Base-by-base conservation (phyloP, 2,113 vertebrate species). In the Cettia cetti region DNA sequence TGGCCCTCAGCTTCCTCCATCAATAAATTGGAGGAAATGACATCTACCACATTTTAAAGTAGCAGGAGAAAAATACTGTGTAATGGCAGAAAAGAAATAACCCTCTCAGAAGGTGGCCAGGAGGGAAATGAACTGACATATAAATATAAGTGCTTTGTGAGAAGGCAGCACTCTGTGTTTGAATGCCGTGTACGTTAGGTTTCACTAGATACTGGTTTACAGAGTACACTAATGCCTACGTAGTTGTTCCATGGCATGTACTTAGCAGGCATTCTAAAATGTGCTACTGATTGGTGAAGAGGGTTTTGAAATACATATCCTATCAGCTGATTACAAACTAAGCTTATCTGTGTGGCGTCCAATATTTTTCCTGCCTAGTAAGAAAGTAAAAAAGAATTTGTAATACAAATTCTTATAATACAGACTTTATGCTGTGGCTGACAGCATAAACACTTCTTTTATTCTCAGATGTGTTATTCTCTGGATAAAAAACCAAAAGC, bases 11-110 rank as follows among this genome's bases (percentile, higher is more conserved):
- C 90, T 96, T 97, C 95, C 95, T 91, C 86, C 78, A 66, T 39
- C 5, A 0, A 33, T 82, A 90, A 94, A 95, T 88, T 65, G 91
- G 66, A 95, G 94, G 93, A 96, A 96, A 91, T 94, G 11, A 93
- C 93, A 86, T 59, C 87, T 74, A 86, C 75, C 59, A 20, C 82
- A 80, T 87, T 69, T 33, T 91, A 65, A 86, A 82, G 61, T 9
- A 82, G 61, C 57, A 76, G 77, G 59, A 95, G 92, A 82, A 94
- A 63, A 40, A 23, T 26, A 42, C 54, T 66, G 42, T 77, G 71
- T 39, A 31, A 39, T 17, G 66, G 40, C 54, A 87, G 81, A 35
- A 44, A 81, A 59, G 72, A 53, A n/a, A 17, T 9, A 45, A 24
- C 6, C 30, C 39, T 8, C 28, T 11, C 40, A 45, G 77, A 53